Conservation (phyloP, 2,888 invertebrate genomes). For the Drosophila picticornis region DNA sequence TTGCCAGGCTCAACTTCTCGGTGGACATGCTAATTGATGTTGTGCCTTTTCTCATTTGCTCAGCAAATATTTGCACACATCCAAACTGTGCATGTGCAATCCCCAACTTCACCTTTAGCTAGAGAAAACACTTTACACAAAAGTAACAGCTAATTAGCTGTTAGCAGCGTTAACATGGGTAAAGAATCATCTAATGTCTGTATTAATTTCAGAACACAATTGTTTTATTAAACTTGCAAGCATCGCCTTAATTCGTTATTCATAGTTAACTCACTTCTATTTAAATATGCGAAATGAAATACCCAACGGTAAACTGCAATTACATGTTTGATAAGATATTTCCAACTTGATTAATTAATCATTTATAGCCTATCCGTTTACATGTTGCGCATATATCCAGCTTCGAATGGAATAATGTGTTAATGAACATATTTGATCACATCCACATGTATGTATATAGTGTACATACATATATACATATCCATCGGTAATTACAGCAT, state of each 20-base stretch:
- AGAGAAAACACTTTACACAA: not conserved
- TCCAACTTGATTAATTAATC: constrained; percentile 48
- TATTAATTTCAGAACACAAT: not conserved
- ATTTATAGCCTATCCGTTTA: constrained; percentile 33
- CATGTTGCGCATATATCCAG: constrained; percentile 21
- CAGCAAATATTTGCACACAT: constrained; percentile 39
- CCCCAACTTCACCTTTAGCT: not conserved
- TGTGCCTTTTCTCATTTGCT: constrained; percentile 18
- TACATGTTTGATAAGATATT: constrained; percentile 28
- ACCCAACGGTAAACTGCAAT: constrained; percentile 3
- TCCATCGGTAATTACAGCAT: constrained; percentile 4
- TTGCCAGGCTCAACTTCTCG: constrained; percentile 13
- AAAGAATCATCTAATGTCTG: not conserved
- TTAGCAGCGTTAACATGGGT: not conserved
- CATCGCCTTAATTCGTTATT: no score
- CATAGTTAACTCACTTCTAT: constrained; percentile 1
- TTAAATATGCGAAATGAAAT: constrained; percentile 11
- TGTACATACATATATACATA: not conserved
- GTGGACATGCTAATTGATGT: constrained; percentile 45
- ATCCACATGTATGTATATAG: not conserved
- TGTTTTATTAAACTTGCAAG: not conserved
- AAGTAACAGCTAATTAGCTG: not conserved
- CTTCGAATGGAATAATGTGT: not conserved
- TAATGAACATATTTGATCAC: not conserved
- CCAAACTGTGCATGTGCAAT: constrained; percentile 2